phyloP scores from a whole-genome alignment of 2,797 vertebrate genomes.

The Graptemys geographica region DNA sequence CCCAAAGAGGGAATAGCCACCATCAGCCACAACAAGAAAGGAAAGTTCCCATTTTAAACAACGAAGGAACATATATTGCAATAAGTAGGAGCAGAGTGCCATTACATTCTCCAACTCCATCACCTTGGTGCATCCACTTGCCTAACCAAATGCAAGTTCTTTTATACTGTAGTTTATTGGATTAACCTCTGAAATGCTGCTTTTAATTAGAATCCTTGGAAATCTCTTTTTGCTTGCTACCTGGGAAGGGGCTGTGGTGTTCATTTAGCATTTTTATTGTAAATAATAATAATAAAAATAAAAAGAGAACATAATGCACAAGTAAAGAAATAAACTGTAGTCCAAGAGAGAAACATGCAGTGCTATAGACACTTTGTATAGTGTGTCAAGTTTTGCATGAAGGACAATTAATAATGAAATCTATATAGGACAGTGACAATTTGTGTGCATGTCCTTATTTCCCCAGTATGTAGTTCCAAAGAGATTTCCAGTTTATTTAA shows the following conservation, averaged over 20 bases:
- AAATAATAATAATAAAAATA: slow-evolving; percentile 66
- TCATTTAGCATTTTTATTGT: slow-evolving; percentile 67
- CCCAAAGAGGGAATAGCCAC: neutral
- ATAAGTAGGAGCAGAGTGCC: neutral
- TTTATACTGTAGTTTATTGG: neutral
- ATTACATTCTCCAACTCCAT: neutral
- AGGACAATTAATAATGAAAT: slow-evolving; percentile 68
- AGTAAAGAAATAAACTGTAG: slow-evolving; percentile 73
- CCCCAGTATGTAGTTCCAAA: slow-evolving; percentile 50
- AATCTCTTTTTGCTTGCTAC: slow-evolving; percentile 41
- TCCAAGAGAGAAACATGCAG: slow-evolving; percentile 53
- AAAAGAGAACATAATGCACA: slow-evolving; percentile 55
- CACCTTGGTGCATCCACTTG: neutral
- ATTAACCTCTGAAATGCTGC: slow-evolving; percentile 1
- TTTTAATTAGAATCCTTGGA: neutral
- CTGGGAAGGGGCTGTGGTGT: slow-evolving; percentile 32
- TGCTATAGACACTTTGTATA: slow-evolving; percentile 50
- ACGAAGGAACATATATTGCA: neutral
- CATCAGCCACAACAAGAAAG: neutral
- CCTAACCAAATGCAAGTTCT: neutral
- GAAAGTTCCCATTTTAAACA: neutral
- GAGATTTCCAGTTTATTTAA: slow-evolving; percentile 75
- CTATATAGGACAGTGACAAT: slow-evolving; percentile 39
- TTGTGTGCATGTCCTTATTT: neutral
- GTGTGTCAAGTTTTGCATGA: slow-evolving; percentile 52